Conservation (phyloP, 2,888 invertebrate genomes). For the Portevinia maculata region DNA sequence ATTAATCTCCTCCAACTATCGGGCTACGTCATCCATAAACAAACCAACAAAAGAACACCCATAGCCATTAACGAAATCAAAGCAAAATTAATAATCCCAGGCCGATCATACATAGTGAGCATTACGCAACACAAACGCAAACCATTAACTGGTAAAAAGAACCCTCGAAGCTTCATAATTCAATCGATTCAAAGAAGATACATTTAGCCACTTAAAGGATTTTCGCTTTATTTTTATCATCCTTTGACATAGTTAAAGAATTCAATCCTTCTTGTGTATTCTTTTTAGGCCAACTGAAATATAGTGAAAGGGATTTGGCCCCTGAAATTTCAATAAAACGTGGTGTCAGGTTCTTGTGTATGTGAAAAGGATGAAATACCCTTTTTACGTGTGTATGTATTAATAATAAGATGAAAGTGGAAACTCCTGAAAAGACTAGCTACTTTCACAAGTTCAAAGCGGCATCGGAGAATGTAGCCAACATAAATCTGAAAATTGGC, state of each 20-base stretch:
- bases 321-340: conserved; percentile 61
- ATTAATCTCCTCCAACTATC: conserved; percentile 7
- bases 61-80: conserved; percentile 68
- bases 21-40: conserved; percentile 54
- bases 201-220: conserved; percentile 70
- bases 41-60: conserved; percentile 50
- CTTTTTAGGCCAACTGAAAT: neutral
- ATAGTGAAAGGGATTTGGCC: conserved; percentile 33
- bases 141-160: conserved; percentile 52
- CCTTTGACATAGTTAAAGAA: conserved; percentile 35
- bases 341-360: conserved; percentile 30
- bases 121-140: conserved; percentile 57
- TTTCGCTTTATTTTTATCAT: conserved; percentile 9
- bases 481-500: conserved; percentile 67
- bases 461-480: conserved; percentile 8
- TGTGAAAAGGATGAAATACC: conserved; percentile 52
- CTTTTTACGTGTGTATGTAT: conserved; percentile 46
- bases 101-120: conserved; percentile 39
- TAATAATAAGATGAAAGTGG: conserved; percentile 70
- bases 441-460: conserved; percentile 66
- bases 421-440: conserved; percentile 57
- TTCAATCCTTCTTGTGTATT: conserved; percentile 8
- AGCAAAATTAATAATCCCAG: conserved; percentile 68
- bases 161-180: conserved; percentile 38
- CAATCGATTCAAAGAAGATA: conserved; percentile 61